phyloP scores from a whole-genome alignment of 2,888 invertebrate genomes.

The Mactromeris polynyma region DNA sequence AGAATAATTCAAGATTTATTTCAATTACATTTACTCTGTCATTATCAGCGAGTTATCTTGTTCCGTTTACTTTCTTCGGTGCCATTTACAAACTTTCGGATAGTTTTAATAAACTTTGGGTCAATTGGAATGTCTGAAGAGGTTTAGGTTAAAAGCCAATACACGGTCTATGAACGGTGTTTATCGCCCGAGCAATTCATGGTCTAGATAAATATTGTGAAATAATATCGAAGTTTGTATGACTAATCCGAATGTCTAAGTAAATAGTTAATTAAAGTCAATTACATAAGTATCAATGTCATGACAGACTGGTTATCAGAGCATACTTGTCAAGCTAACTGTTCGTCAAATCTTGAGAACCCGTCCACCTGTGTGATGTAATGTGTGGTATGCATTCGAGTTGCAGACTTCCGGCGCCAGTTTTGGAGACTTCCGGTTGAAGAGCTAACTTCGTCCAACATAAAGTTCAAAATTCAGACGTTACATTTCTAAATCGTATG shows the following conservation, averaged over 20 bases:
- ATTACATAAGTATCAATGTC: constrained; percentile 44
- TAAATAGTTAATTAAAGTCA: constrained; percentile 45
- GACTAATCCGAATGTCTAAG: constrained; percentile 29
- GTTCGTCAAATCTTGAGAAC: neutral
- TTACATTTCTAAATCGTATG: no score
- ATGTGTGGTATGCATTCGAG: neutral
- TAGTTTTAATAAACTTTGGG: neutral
- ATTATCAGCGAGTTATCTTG: constrained; percentile 21
- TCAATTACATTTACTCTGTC: constrained; percentile 14
- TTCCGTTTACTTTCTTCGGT: constrained; percentile 10
- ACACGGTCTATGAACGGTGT: constrained; percentile 28
- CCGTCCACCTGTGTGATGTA: neutral
- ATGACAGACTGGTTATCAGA: neutral
- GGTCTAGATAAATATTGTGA: constrained; percentile 32
- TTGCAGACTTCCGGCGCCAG: neutral
- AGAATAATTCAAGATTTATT: neutral
- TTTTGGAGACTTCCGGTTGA: neutral
- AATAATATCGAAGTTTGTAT: constrained; percentile 23
- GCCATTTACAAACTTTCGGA: constrained; percentile 23
- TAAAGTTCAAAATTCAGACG: no score
- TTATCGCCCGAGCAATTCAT: constrained; percentile 25
- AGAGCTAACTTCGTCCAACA: neutral
- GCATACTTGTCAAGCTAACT: constrained; percentile 13
- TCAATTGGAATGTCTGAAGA: constrained; percentile 38
- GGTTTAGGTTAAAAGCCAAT: constrained; percentile 21